Evolutionary conservation across 2,113 vertebrate species (phyloP).

Genomic region (Dicaeum eximium): DNA sequence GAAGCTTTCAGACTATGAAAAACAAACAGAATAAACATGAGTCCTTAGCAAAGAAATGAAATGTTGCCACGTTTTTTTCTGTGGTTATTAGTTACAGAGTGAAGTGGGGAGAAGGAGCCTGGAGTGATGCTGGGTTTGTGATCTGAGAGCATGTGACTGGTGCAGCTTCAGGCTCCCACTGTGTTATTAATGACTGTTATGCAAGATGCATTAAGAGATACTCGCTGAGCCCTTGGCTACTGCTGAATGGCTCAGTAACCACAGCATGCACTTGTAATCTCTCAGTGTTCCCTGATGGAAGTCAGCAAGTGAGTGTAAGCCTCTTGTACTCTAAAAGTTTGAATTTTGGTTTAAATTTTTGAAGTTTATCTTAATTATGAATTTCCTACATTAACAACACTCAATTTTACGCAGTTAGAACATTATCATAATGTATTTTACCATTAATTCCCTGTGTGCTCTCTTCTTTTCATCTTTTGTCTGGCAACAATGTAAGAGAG

Average conservation of each 20-base stretch:
- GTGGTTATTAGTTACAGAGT: background rate
- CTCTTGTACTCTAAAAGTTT: background rate
- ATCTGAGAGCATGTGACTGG: background rate
- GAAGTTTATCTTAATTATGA: background rate
- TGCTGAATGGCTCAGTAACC: slow-evolving; percentile 32
- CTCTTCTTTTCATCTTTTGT: background rate
- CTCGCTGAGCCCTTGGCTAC: background rate
- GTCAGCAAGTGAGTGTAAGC: background rate
- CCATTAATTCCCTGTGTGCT: background rate
- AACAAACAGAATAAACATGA: background rate
- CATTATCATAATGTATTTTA: background rate
- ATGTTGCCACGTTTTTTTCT: background rate
- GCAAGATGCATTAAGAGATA: slow-evolving; percentile 30
- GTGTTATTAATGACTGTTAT: slow-evolving; percentile 7
- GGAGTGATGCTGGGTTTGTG: background rate
- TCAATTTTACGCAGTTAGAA: background rate
- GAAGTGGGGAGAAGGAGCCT: background rate
- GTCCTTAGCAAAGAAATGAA: background rate
- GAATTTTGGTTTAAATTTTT: background rate
- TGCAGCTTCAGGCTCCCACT: background rate
- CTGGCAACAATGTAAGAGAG: background rate
- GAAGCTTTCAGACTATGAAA: background rate
- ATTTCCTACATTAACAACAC: background rate
- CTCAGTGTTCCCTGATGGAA: background rate
- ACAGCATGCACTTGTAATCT: background rate